Percentiles rank a stretch among this genome's conserved stretches.
Conservation (phyloP, 1,140 invertebrate genomes). For the Ganaspis sp. region DNA sequence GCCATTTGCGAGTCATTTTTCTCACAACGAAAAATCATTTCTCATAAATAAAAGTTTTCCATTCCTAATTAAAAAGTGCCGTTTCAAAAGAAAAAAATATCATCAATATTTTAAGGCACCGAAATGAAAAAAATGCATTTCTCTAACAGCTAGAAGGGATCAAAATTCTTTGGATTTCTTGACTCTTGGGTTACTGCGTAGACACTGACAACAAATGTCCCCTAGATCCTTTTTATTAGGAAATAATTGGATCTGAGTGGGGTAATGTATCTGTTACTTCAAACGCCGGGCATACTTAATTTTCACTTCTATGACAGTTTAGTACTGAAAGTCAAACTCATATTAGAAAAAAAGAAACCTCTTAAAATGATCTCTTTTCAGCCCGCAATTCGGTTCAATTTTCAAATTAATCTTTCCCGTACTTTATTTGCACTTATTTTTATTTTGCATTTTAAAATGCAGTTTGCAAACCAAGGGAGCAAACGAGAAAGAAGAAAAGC, state of each 20-base stretch:
- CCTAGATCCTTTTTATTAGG: constrained; percentile 54
- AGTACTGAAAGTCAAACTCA: background rate
- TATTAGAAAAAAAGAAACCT: background rate
- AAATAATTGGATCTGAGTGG: constrained; percentile 54
- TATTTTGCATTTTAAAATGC: no score
- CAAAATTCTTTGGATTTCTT: constrained; percentile 35
- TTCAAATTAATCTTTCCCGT: background rate
- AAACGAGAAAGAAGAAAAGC: no score
- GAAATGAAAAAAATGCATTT: no score
- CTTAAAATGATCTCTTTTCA: background rate
- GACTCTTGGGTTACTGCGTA: constrained; percentile 34
- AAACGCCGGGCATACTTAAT: constrained; percentile 16
- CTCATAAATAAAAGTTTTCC: no score
- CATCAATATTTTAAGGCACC: no score
- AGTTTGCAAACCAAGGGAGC: no score
- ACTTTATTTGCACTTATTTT: no score
- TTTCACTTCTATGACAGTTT: constrained; percentile 2
- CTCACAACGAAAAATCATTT: no score
- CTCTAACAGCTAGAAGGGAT: no score
- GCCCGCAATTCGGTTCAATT: background rate
- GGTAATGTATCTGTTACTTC: constrained; percentile 46
- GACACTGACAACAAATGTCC: constrained; percentile 45
- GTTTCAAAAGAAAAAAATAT: no score
- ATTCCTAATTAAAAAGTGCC: no score
- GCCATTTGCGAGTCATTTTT: no score